Evolutionary conservation across 2,113 vertebrate genomes (phyloP), one percentile per base, ranked within the genome.

Genomic region (Dromaius novaehollandiae): DNA sequence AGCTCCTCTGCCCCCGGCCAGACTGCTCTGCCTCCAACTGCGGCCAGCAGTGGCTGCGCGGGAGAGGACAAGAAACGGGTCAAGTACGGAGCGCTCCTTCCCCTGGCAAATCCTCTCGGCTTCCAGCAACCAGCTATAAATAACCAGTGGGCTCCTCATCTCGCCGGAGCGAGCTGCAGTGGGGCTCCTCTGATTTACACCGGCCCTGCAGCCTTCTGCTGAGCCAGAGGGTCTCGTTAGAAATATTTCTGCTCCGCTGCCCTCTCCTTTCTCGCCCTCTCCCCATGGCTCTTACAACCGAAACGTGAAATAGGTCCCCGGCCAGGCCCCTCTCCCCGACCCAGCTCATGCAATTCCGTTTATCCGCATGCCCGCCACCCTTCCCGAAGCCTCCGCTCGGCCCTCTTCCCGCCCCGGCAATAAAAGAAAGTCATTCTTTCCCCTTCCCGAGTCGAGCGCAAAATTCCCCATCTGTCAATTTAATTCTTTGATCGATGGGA

Each of bases 401-500:
- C 68, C 88, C 20, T 74, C 61, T 36, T 11, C 91, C 91, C 87
- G 84, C 94, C 73, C 12, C 4, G 42, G 66, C 53, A 25, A 60
- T 3, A 5, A 69, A n/a, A 17, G 2, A 58, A 8, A 60, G 48
- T 4, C 32, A 2, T 63, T 69, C 91, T 93, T 96, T 93, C 91
- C 80, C 96, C 91, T 94, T 93, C 92, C 88, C 13, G 22, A 34
- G n/a, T 60, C 30, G 20, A 20, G 28, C 3, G 25, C 66, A 76
- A 83, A 86, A 93, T 88, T 94, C 97, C 94, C 97, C 97, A 94
- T 90, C 97, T 97, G 98, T 97, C 98, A 96, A 85, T 97, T 97
- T 97, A 98, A 98, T 97, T 93, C 98, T 63, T 63, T 98, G 98
- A 98, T 98, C 95, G 97, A 98, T 98, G 98, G 94, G 50, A 94